Conservation (phyloP, 2,113 vertebrate species). For the Pholis gunnellus region DNA sequence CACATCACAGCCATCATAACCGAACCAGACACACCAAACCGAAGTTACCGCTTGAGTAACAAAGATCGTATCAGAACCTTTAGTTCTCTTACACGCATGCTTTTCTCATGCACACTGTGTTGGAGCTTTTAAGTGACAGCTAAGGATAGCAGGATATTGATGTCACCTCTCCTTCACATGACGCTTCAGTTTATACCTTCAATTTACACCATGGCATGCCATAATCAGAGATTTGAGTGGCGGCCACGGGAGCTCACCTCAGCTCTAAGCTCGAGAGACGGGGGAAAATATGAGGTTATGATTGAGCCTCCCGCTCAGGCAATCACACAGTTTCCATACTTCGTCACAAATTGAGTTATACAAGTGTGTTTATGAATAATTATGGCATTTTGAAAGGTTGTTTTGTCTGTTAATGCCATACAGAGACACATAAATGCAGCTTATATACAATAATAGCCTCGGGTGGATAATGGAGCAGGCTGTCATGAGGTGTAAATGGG, state of each 20-base stretch:
- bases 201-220: background rate
- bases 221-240: conserved; percentile 17
- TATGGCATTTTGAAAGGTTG: background rate
- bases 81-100: background rate
- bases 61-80: background rate
- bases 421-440: conserved; percentile 3
- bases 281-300: background rate
- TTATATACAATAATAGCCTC: conserved; percentile 13
- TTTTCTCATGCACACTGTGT: background rate
- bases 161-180: conserved; percentile 5
- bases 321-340: background rate
- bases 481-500: conserved; percentile 17
- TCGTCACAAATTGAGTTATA: conserved; percentile 5
- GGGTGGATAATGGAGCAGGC: conserved; percentile 21
- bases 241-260: background rate
- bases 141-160: background rate
- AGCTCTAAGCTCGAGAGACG: background rate
- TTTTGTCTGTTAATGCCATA: background rate
- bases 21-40: background rate
- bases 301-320: background rate
- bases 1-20: background rate
- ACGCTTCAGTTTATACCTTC: background rate
- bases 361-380: conserved; percentile 6
- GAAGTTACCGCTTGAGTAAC: background rate
- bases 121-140: background rate